phyloP scores from a whole-genome alignment of 2,888 invertebrate species.

The Eupithecia centaureata region DNA sequence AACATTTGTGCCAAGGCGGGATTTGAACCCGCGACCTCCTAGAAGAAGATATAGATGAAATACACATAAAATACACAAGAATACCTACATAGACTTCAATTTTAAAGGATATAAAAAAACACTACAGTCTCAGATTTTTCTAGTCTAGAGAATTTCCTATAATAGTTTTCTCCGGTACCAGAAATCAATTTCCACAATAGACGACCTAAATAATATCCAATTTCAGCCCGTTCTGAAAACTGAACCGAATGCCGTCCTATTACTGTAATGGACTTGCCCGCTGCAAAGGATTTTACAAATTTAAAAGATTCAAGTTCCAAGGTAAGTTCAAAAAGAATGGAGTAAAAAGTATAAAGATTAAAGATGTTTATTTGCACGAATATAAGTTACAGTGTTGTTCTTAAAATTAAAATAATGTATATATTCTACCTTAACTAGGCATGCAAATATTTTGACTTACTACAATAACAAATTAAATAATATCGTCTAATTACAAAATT shows the following conservation, averaged over 20 bases:
- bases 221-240: slow-evolving; percentile 14
- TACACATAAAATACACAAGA: no score
- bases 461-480: no score
- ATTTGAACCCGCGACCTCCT: no score
- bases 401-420: no score
- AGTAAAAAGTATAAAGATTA: no score
- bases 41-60: no score
- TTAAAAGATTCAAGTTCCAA: slow-evolving; percentile 6
- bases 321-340: background rate
- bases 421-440: no score
- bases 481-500: no score
- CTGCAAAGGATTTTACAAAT: slow-evolving; percentile 25
- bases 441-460: no score
- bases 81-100: background rate
- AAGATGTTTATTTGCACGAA: no score
- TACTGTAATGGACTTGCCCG: slow-evolving; percentile 34
- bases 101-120: background rate
- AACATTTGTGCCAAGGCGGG: no score
- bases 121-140: background rate
- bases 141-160: background rate
- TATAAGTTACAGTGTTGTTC: no score
- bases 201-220: slow-evolving; percentile 32
- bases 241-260: slow-evolving; percentile 24
- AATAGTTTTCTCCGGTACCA: slow-evolving; percentile 4
- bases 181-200: slow-evolving; percentile 19